These are phyloP conservation scores for Pachydiplax longipennis DNA, from an alignment of 2,888 invertebrate species.

Conservation along the genomic window DNA sequence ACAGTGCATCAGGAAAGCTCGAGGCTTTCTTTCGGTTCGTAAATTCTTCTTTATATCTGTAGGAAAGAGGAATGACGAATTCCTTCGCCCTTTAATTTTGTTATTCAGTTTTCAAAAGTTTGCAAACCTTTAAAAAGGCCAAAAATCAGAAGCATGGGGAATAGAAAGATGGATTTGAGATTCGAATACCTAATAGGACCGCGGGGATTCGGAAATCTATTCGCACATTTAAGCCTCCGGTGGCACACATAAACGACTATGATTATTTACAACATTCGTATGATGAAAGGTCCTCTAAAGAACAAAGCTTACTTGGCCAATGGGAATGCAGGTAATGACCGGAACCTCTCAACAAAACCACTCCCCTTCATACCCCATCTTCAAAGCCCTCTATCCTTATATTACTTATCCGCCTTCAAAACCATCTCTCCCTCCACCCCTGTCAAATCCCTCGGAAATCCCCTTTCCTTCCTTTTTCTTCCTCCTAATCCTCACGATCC, in stretches of 20 bases:
- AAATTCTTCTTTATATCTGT: too few species aligned
- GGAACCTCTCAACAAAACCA: constrained; percentile 23
- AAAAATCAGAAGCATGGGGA: too few species aligned
- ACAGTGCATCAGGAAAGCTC: too few species aligned
- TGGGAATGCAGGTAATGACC: neutral
- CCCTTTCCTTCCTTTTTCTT: neutral
- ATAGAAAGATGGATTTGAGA: too few species aligned
- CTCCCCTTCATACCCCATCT: neutral
- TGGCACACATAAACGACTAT: neutral
- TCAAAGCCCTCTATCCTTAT: constrained; percentile 7
- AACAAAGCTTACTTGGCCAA: constrained; percentile 17
- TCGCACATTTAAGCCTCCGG: neutral
- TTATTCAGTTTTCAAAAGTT: too few species aligned
- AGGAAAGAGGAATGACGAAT: too few species aligned
- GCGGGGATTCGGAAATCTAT: neutral
- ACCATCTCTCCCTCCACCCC: neutral
- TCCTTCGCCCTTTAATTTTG: too few species aligned
- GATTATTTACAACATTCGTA: neutral
- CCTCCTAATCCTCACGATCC: constrained; percentile 41
- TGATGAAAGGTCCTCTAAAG: neutral
- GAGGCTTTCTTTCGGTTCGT: too few species aligned
- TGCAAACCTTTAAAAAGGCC: too few species aligned
- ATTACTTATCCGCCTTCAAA: constrained; percentile 36
- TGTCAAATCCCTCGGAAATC: constrained; percentile 33
- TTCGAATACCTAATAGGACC: too few species aligned